Percentiles rank a stretch among this genome's conserved stretches.
Evolutionary conservation across 2,113 vertebrate genomes (phyloP).

Genomic region (Miniopterus natalensis): DNA sequence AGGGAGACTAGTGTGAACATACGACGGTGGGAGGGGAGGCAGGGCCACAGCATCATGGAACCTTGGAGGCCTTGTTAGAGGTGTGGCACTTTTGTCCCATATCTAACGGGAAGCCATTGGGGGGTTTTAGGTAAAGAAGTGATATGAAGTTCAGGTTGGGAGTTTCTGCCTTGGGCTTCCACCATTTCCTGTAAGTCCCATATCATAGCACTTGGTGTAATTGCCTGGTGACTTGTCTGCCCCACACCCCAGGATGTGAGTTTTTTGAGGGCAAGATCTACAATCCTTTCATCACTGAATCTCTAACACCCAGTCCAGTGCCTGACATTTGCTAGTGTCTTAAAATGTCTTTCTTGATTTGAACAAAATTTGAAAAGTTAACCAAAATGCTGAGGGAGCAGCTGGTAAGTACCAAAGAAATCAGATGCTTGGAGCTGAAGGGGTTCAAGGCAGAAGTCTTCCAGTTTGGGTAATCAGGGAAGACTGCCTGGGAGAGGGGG

Average conservation of each 20-base stretch:
- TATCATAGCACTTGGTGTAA: not conserved
- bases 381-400: not conserved
- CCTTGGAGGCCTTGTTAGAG: not conserved
- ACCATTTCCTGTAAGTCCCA: rapidly evolving
- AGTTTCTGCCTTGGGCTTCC: not conserved
- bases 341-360: not conserved
- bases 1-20: not conserved
- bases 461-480: not conserved
- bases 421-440: not conserved
- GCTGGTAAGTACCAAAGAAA: not conserved
- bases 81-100: not conserved
- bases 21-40: rapidly evolving
- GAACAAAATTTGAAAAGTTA: not conserved
- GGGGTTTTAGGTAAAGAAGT: not conserved
- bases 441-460: not conserved
- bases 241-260: not conserved
- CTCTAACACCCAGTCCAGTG: not conserved
- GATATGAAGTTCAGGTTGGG: not conserved
- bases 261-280: not conserved
- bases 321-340: not conserved
- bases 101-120: rapidly evolving
- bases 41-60: not conserved
- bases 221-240: not conserved
- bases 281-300: not conserved
- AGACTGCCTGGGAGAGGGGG: not conserved